A percentile compares a stretch with the other conserved stretches of the same genome.
These are phyloP conservation scores for Bergia puertoricense DNA, from an alignment of 92 coral and sea anemone genomes.

Conservation along the genomic window DNA sequence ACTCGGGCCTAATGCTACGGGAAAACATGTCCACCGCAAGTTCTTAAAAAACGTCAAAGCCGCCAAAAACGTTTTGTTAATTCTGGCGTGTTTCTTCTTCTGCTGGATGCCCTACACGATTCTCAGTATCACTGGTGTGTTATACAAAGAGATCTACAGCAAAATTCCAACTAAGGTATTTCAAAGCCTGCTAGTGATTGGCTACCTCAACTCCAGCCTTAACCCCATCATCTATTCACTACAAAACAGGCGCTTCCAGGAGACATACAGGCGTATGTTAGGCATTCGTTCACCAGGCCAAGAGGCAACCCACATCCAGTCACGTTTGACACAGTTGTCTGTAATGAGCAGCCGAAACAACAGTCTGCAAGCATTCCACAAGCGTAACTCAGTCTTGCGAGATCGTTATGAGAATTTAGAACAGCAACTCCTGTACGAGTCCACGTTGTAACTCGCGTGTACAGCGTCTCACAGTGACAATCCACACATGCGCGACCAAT, in stretches of 20 bases:
- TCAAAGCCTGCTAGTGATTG: slow-evolving; percentile 13
- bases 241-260: slow-evolving; percentile 35
- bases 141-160: not conserved
- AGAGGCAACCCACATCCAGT: slow-evolving; percentile 2
- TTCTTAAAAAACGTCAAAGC: slow-evolving; percentile 57
- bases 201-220: slow-evolving; percentile 33
- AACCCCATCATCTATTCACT: slow-evolving; percentile 30
- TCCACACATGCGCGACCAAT: not conserved
- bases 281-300: slow-evolving; percentile 16
- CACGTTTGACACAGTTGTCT: slow-evolving; percentile 17
- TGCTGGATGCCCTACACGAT: slow-evolving; percentile 86
- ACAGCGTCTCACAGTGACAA: not conserved
- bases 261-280: slow-evolving; percentile 23
- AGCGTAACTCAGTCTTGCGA: not conserved
- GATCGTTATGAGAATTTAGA: not conserved
- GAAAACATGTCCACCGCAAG: slow-evolving; percentile 30
- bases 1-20: slow-evolving; percentile 12
- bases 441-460: slow-evolving; percentile 19
- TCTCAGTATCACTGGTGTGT: slow-evolving; percentile 50
- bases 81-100: slow-evolving; percentile 72
- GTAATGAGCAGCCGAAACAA: slow-evolving; percentile 26
- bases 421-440: not conserved
- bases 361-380: not conserved
- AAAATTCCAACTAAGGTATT: not conserved
- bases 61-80: slow-evolving; percentile 71